Evolutionary conservation across 1,140 invertebrate species (phyloP), one percentile per base, ranked within the genome.

Genomic region (Drosophila murphyi): DNA sequence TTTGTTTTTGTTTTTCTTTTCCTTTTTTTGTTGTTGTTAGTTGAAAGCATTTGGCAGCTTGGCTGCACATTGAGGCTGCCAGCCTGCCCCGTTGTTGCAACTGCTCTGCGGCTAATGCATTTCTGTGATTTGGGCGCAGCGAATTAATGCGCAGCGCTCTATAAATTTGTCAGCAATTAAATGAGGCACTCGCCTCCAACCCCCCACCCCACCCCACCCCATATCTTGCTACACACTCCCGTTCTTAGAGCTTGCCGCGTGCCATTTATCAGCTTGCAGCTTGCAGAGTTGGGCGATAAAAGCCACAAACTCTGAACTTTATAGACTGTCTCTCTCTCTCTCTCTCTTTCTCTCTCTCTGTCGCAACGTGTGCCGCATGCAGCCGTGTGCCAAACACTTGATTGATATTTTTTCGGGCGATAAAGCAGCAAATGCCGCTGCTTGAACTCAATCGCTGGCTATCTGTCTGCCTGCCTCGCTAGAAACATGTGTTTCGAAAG

Each of bases 81-180:
- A 56, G 20, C 20, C 72, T n/a, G 39, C 7, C 7, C 3, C 39
- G 39, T 5, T 10, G 77, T 69, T 63, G 86, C 73, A 63, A 75
- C 76, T 63, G 64, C 56, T 60, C 65, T 74, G 52, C 64, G 72
- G 63, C 77, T 88, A 88, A 88, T 88, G 85, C 86, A 88, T 80
- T 88, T 88, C 80, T 88, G 85, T 88, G 85, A 88, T 88, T 88
- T 88, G 82, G 85, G 85, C 85, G 80, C 87, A 80, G 65, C 80
- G 70, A 90, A 82, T 90, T 90, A 90, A 90, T 90, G 87, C 76
- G 87, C 82, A 87, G 72, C 87, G 87, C 87, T 90, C 87, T 90
- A 90, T 90, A 90, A 90, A 90, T 90, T 90, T 87, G 87, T 90
- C 87, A 90, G 87, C 87, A 90, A 90, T 90, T 90, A 90, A 90